phyloP scores from a whole-genome alignment of 2,888 invertebrate species.

The Saturnia japonica region DNA sequence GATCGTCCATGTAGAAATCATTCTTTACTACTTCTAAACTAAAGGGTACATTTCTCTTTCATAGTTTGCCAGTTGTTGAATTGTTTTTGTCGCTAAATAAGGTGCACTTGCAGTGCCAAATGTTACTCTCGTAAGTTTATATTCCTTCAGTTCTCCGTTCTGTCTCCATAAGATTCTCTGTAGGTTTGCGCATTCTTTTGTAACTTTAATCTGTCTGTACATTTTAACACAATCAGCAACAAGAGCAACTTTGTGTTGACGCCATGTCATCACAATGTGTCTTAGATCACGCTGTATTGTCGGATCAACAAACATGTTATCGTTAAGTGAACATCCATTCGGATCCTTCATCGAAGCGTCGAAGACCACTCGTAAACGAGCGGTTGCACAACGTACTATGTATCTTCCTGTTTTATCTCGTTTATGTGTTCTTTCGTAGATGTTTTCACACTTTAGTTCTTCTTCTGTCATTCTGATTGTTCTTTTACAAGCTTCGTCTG shows the following conservation, averaged over 20 bases:
- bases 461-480: conserved; percentile 24
- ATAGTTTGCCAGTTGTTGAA: conserved; percentile 14
- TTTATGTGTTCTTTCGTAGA: neutral
- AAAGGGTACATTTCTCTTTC: neutral
- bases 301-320: conserved; percentile 22
- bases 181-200: conserved; percentile 17
- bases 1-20: too few species aligned
- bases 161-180: conserved; percentile 19
- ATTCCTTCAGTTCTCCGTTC: neutral
- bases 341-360: conserved; percentile 22
- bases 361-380: conserved; percentile 33
- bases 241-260: conserved; percentile 11
- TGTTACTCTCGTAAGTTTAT: conserved; percentile 4
- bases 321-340: conserved; percentile 21
- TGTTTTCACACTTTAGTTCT: conserved; percentile 24
- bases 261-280: conserved; percentile 21
- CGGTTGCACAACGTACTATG: conserved; percentile 8
- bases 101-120: conserved; percentile 14
- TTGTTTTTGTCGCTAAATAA: conserved; percentile 16
- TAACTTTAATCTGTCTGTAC: conserved; percentile 15
- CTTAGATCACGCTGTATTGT: conserved; percentile 19
- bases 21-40: neutral
- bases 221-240: conserved; percentile 21
- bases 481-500: conserved; percentile 23
- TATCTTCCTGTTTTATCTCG: neutral